phyloP scores from a whole-genome alignment of 2,797 vertebrate species.

The Mallotus villosus region DNA sequence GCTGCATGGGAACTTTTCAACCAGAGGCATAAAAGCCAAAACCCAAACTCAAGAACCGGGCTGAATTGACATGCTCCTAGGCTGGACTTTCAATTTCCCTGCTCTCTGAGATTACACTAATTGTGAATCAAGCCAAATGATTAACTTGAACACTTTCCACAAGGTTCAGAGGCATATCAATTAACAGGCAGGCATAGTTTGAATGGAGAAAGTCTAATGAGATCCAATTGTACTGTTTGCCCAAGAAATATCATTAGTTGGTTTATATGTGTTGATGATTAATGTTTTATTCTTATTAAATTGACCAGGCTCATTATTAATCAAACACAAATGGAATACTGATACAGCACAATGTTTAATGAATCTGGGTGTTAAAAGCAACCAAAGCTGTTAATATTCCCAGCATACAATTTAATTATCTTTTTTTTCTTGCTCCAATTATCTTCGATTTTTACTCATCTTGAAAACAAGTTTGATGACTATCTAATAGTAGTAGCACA shows the following conservation, averaged over 20 bases:
- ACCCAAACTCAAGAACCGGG: constrained; percentile 51
- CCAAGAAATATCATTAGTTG: constrained; percentile 63
- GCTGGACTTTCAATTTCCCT: constrained; percentile 64
- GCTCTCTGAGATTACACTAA: constrained; percentile 66
- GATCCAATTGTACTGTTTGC: constrained; percentile 67
- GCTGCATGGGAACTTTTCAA: constrained; percentile 59
- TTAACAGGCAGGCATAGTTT: constrained; percentile 60
- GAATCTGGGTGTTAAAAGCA: constrained; percentile 66
- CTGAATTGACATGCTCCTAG: constrained; percentile 61
- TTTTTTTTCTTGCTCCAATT: constrained; percentile 61
- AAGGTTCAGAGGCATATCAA: constrained; percentile 70
- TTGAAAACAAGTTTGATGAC: constrained; percentile 58
- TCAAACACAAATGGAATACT: constrained; percentile 68
- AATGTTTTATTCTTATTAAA: constrained; percentile 72
- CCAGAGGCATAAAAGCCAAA: constrained; percentile 64
- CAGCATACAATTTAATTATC: constrained; percentile 68
- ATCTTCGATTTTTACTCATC: constrained; percentile 67
- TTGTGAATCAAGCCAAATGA: constrained; percentile 71
- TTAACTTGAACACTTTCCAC: constrained; percentile 67
- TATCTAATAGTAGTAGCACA: constrained; percentile 64
- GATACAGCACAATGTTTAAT: constrained; percentile 63
- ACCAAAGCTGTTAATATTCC: constrained; percentile 57
- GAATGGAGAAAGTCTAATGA: constrained; percentile 63
- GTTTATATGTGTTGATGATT: constrained; percentile 71
- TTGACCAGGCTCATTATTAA: constrained; percentile 62